Evolutionary conservation across 2,888 invertebrate genomes (phyloP), one percentile per base, ranked within the genome.

Genomic region (Timema cristinae): DNA sequence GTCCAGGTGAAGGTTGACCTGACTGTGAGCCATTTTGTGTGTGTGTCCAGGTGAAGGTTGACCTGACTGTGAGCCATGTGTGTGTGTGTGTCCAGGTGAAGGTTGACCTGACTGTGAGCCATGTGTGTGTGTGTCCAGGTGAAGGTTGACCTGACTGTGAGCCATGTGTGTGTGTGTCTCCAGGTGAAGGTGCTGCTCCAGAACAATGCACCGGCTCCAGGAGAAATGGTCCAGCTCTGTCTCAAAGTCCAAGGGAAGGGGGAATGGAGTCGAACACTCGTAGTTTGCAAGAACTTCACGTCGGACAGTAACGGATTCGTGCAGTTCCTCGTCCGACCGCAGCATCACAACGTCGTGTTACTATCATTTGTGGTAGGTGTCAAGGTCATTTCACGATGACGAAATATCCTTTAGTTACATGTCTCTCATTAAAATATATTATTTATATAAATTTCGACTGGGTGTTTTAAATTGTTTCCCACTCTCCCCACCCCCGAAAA

Each of bases 301-400:
- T 81, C 83, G 0, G 79, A 81, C 13, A 50, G 74, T 47, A 79
- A 81, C 15, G 83, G 83, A 47, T 80, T 80, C 69, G 78, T 82
- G 0, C 80, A 82, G 73, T 83, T 82, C 49, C 77, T 81, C 10
- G 81, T 83, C 9, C 83, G 82, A 7, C 81, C 82, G 0, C 81
- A 81, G 49, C 79, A 80, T 70, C 80, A 79, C 69, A 80, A 80
- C 56, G 68, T 72, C 16, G 68, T 71, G 50, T 70, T 73, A 49
- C 70, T 73, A 6, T 73, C 74, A 10, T 66, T 74, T 51, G 72
- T 69, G 68, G 74, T 74, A 63, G 70, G 71, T 32, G 32, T 32
- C 32, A 32, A 1, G 32, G 32, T 2, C 32, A 32, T 32, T 32
- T 59, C 32, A 32, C 32, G 4, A 32, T 32, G 32, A 32, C 4